A percentile compares a stretch with the other conserved stretches of the same genome.
phyloP scores from a whole-genome alignment of 2,113 vertebrate genomes.

The Gobio gobio region DNA sequence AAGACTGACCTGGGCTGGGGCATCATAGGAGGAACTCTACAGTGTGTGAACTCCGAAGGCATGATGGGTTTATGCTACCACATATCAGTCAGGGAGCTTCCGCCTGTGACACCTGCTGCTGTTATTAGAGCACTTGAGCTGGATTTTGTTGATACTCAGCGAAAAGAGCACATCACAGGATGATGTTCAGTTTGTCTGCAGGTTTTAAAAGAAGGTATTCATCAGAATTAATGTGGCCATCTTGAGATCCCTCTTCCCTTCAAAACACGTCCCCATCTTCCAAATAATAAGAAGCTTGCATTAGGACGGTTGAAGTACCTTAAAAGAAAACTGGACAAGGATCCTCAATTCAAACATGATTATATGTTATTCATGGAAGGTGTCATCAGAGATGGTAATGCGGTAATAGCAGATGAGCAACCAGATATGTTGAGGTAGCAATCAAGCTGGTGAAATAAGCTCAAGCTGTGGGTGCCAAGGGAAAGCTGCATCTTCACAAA shows the following conservation, averaged over 20 bases:
- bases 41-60: not conserved
- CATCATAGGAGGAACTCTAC: conserved; percentile 34
- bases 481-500: too few species aligned
- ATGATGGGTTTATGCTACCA: conserved; percentile 24
- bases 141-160: conserved; percentile 41
- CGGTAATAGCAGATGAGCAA: not conserved
- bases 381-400: not conserved
- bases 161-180: conserved; percentile 46
- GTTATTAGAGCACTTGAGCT: conserved; percentile 41
- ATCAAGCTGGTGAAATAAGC: too few species aligned
- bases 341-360: not conserved
- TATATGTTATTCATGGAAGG: too few species aligned
- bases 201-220: conserved; percentile 6
- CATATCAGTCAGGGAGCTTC: conserved; percentile 45
- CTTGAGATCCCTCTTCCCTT: conserved; percentile 49
- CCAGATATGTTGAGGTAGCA: too few species aligned
- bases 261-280: conserved; percentile 18
- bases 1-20: conserved; percentile 53
- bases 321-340: conserved; percentile 40
- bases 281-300: conserved; percentile 32
- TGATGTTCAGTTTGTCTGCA: conserved; percentile 37
- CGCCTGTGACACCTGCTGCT: conserved; percentile 36
- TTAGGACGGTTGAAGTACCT: conserved; percentile 21
- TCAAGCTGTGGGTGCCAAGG: too few species aligned
- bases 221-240: conserved; percentile 38